These are phyloP conservation scores for Hemaris fuciformis DNA, from an alignment of 2,888 invertebrate species.

Conservation along the genomic window DNA sequence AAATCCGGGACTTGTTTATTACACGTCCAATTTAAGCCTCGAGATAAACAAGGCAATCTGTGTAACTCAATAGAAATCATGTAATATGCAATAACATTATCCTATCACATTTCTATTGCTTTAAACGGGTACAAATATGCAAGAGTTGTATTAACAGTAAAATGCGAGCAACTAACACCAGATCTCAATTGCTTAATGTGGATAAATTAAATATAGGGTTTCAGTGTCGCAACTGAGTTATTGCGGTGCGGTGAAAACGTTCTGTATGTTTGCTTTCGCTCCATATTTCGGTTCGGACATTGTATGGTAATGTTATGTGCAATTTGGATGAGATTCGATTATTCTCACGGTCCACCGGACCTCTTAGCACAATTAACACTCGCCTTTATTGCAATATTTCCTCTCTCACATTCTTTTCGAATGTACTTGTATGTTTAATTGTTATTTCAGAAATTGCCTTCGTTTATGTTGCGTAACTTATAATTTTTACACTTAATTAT, in stretches of 20 bases:
- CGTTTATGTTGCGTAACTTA: background rate
- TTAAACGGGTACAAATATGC: background rate
- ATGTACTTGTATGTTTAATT: conserved; percentile 6
- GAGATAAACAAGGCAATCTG: too few relatives aligned
- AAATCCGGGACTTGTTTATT: too few relatives aligned
- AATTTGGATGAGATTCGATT: conserved; percentile 47
- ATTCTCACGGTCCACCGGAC: conserved; percentile 60
- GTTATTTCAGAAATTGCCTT: conserved; percentile 14
- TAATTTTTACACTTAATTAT: background rate
- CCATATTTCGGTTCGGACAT: conserved; percentile 51
- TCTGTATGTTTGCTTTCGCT: conserved; percentile 49
- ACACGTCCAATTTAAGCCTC: too few relatives aligned
- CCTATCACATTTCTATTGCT: background rate
- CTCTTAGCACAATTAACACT: conserved; percentile 54
- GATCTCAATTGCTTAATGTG: conserved; percentile 54
- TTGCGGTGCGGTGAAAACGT: conserved; percentile 29
- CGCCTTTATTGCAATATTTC: conserved; percentile 41
- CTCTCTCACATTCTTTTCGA: conserved; percentile 36
- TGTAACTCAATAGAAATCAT: too few relatives aligned
- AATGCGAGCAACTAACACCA: conserved; percentile 3
- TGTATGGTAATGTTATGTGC: conserved; percentile 58
- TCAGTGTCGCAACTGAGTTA: conserved; percentile 23
- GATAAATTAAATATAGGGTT: conserved; percentile 53
- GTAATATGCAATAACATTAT: too few relatives aligned
- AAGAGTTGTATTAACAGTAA: background rate